These are phyloP conservation scores for Onychostruthus taczanowskii DNA, from an alignment of 2,113 vertebrate species.

Conservation along the genomic window DNA sequence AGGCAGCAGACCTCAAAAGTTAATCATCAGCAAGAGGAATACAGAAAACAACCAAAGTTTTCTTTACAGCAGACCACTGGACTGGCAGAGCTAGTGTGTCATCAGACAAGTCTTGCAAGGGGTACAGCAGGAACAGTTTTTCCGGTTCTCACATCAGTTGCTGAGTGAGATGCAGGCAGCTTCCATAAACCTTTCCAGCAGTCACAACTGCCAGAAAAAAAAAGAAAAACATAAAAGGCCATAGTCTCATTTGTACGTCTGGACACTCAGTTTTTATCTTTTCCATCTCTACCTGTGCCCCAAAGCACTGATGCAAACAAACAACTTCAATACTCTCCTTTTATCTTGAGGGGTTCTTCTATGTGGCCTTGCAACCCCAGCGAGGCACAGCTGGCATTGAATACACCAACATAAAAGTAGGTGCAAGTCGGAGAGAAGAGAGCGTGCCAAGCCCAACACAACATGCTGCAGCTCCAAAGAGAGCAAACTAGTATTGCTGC, in stretches of 20 bases:
- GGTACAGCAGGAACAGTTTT: not conserved
- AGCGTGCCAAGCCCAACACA: not conserved
- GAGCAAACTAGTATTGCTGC: not conserved
- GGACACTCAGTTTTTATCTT: not conserved
- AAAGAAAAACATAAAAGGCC: not conserved
- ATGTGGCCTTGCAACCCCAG: not conserved
- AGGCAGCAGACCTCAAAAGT: conserved; percentile 1
- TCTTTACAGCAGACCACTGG: not conserved
- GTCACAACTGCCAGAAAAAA: not conserved
- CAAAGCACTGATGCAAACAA: conserved; percentile 9
- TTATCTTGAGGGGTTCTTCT: not conserved
- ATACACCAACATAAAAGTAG: not conserved
- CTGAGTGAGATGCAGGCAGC: not conserved
- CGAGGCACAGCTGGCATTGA: not conserved
- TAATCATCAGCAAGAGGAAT: not conserved
- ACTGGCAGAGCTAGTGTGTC: not conserved
- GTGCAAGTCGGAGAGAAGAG: not conserved
- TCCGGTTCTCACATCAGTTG: not conserved
- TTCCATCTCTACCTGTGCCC: not conserved
- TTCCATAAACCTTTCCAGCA: not conserved
- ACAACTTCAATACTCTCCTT: not conserved
- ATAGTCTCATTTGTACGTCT: not conserved
- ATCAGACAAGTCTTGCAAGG: not conserved
- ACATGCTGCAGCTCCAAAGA: not conserved
- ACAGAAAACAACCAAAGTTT: not conserved